Conservation (phyloP, 2,113 vertebrate species). For the Anseranas semipalmata region DNA sequence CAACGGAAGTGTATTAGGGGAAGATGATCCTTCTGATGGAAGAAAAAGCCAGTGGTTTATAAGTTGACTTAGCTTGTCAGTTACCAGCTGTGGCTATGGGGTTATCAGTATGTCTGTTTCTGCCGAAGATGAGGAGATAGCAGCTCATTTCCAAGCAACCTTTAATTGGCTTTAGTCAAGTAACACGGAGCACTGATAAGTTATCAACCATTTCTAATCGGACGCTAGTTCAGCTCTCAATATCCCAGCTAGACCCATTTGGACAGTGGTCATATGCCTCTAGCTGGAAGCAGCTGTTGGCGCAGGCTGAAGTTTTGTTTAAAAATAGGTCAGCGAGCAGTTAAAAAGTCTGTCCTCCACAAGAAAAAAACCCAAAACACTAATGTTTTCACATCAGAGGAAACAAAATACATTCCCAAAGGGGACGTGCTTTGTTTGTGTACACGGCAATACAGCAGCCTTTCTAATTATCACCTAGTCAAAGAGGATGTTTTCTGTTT, state of each 20-base stretch:
- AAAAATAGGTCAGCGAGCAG: background rate
- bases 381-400: background rate
- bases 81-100: background rate
- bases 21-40: background rate
- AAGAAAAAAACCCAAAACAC: background rate
- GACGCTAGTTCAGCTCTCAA: background rate
- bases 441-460: background rate
- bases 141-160: background rate
- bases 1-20: rapidly evolving
- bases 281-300: background rate
- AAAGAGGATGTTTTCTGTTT: background rate
- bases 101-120: background rate
- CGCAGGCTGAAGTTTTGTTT: background rate
- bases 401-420: background rate
- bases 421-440: background rate
- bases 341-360: background rate
- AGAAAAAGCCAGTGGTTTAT: background rate
- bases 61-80: background rate
- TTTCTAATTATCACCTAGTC: constrained; percentile 37
- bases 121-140: background rate
- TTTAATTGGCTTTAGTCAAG: background rate
- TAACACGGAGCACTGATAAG: background rate
- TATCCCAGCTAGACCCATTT: background rate
- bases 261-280: background rate
- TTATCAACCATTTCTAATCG: background rate